These are phyloP conservation scores for Aphodius granarius DNA, from an alignment of 2,888 invertebrate species.

Conservation along the genomic window DNA sequence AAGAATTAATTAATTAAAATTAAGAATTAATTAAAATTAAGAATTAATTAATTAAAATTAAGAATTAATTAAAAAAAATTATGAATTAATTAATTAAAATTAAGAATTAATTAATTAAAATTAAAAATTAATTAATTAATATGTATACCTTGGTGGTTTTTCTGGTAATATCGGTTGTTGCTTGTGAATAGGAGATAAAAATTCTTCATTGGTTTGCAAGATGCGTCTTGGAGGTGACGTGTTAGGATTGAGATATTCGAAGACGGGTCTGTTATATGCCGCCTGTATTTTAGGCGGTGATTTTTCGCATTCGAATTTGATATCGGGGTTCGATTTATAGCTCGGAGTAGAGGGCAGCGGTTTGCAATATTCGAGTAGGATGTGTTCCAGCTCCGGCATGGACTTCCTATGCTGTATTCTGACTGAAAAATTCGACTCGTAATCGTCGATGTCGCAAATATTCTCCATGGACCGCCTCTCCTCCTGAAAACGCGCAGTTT, in stretches of 20 bases:
- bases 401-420: constrained; percentile 48
- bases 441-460: constrained; percentile 43
- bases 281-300: constrained; percentile 50
- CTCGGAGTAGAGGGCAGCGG: constrained; percentile 39
- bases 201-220: too few species aligned
- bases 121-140: too few species aligned
- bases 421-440: constrained; percentile 36
- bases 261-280: constrained; percentile 39
- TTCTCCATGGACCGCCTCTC: constrained; percentile 51
- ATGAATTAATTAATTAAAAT: too few species aligned
- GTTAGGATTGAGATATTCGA: constrained; percentile 28
- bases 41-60: neutral
- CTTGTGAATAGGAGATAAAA: too few species aligned
- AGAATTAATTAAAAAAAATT: neutral
- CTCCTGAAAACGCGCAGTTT: constrained; percentile 44
- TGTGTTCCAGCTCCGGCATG: constrained; percentile 47
- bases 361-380: constrained; percentile 41
- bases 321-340: constrained; percentile 29
- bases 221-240: too few species aligned
- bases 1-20: too few species aligned
- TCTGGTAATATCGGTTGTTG: too few species aligned
- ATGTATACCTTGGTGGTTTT: too few species aligned
- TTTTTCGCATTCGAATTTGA: constrained; percentile 43
- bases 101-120: too few species aligned
- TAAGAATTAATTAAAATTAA: neutral